These are phyloP conservation scores for Babyrousa celebensis DNA, from an alignment of 2,797 vertebrate species.

Conservation along the genomic window DNA sequence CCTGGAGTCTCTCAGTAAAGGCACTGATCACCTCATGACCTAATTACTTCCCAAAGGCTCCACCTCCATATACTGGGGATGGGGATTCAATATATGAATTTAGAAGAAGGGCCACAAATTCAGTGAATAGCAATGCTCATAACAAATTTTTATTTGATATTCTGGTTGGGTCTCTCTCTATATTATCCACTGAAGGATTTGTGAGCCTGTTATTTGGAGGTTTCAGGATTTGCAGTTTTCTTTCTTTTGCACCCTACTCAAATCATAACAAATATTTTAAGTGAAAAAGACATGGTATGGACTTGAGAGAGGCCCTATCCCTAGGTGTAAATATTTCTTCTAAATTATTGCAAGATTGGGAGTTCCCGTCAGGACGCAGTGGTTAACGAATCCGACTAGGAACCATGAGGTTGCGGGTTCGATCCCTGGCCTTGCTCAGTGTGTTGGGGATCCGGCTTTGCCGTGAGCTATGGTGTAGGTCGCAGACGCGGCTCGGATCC, in stretches of 20 bases:
- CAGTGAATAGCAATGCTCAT: not conserved
- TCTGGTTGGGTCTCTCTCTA: not conserved
- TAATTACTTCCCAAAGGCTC: not conserved
- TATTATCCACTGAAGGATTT: not conserved
- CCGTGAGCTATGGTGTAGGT: no score
- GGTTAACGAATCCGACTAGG: no score
- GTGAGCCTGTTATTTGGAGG: not conserved
- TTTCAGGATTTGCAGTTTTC: not conserved
- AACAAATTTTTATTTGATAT: not conserved
- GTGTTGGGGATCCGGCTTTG: no score
- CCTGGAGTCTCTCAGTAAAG: not conserved
- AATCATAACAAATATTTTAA: not conserved
- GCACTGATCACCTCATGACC: not conserved
- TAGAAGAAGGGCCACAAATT: not conserved
- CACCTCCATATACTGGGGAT: not conserved
- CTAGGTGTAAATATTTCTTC: conserved; percentile 6
- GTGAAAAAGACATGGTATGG: not conserved
- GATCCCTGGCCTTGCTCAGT: no score
- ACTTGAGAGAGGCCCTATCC: not conserved
- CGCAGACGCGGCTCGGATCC: no score
- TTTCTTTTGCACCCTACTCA: not conserved
- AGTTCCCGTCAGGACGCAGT: no score
- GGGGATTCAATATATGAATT: not conserved
- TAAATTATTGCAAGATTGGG: not conserved
- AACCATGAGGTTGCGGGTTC: no score